Percentiles rank a stretch among this genome's conserved stretches.
Conservation (phyloP, 1,140 invertebrate genomes). For the Schlechtendalia chinensis region DNA sequence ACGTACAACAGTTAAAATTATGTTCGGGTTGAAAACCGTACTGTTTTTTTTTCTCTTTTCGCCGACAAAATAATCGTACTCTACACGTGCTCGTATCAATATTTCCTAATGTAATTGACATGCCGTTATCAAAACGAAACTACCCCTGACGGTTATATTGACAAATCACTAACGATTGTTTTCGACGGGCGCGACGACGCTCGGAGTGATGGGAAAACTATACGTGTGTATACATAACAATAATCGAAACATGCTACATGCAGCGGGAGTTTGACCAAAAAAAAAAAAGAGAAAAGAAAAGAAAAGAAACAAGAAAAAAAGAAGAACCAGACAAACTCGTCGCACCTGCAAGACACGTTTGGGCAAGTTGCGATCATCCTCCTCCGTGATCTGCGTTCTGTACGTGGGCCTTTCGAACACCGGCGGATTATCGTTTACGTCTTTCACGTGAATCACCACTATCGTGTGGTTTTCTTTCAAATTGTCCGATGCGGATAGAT, state of each 20-base stretch:
- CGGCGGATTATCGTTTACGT: conserved; percentile 86
- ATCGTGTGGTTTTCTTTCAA: conserved; percentile 94
- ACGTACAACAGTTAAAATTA: too few species aligned
- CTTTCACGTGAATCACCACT: conserved; percentile 92
- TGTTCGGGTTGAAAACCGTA: too few species aligned
- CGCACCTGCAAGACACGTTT: conserved; percentile 88
- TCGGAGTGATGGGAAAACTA: too few species aligned
- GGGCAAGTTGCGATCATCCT: conserved; percentile 89
- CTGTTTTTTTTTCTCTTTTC: too few species aligned
- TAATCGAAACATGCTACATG: conserved; percentile 45
- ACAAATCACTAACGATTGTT: too few species aligned
- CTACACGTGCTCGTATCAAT: not conserved
- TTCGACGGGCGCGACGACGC: too few species aligned
- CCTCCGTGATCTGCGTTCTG: conserved; percentile 91
- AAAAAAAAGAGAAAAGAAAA: too few species aligned
- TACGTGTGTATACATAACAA: too few species aligned
- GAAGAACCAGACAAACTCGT: conserved; percentile 50
- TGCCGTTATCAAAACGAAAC: not conserved
- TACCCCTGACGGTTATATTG: too few species aligned
- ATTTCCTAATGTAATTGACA: not conserved
- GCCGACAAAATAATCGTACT: not conserved
- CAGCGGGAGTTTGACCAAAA: conserved; percentile 52
- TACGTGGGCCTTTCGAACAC: conserved; percentile 91
- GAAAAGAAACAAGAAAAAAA: too few species aligned
- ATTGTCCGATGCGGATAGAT: conserved; percentile 90